Conservation (phyloP, 1,140 invertebrate genomes). For the Brachionus angularis region DNA sequence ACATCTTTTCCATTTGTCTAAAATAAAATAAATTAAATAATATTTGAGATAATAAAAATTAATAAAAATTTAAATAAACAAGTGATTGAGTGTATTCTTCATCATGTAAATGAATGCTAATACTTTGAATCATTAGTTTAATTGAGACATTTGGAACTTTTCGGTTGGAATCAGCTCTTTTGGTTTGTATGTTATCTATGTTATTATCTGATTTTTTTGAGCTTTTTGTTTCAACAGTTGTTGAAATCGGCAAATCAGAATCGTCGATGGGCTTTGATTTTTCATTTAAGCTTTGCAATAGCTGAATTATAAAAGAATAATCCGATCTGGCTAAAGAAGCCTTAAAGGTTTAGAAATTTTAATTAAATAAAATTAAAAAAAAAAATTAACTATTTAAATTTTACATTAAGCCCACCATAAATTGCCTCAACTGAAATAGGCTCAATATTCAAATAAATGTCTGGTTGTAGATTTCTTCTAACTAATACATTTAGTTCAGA, state of each 20-base stretch:
- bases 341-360: too few species aligned
- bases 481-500: neutral
- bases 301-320: slow-evolving; percentile 29
- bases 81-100: slow-evolving; percentile 7
- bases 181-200: neutral
- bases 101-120: slow-evolving; percentile 15
- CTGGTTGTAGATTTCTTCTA: neutral
- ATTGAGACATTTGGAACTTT: neutral
- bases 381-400: neutral
- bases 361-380: neutral
- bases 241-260: neutral
- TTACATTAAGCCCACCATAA: slow-evolving; percentile 8
- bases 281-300: slow-evolving; percentile 19
- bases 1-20: neutral
- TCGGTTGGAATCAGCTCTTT: neutral
- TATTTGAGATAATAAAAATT: too few species aligned
- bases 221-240: neutral
- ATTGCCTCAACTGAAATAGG: neutral
- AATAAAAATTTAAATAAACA: too few species aligned
- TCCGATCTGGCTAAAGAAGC: neutral
- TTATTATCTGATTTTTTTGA: neutral
- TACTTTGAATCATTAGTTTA: slow-evolving; percentile 3
- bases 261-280: neutral
- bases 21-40: too few species aligned
- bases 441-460: neutral